Evolutionary conservation across 2,113 vertebrate species (phyloP).

Genomic region (Cricetomys ansorgei): DNA sequence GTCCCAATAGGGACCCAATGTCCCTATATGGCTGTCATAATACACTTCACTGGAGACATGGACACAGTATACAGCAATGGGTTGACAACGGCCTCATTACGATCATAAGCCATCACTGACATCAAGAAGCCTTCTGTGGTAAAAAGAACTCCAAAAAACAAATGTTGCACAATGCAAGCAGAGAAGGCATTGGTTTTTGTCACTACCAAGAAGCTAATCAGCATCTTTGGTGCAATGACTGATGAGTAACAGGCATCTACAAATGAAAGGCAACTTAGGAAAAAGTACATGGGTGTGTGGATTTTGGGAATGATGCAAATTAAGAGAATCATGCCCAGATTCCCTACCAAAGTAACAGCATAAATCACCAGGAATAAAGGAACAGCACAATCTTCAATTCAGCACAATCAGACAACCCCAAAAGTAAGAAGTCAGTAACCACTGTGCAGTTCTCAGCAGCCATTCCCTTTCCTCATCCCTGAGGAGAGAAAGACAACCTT

Average conservation of each 20-base stretch:
- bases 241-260: conserved; percentile 74
- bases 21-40: background rate
- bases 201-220: conserved; percentile 45
- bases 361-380: conserved; percentile 73
- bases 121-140: conserved; percentile 71
- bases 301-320: conserved; percentile 69
- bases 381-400: conserved; percentile 67
- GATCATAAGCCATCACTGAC: conserved; percentile 76
- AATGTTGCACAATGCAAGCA: conserved; percentile 61
- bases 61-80: conserved; percentile 60
- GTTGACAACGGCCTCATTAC: conserved; percentile 56
- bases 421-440: conserved; percentile 75
- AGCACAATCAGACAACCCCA: conserved; percentile 64
- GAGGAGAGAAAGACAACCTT: background rate
- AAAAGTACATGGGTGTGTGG: conserved; percentile 80
- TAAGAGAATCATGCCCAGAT: conserved; percentile 76
- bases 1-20: no score
- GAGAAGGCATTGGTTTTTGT: conserved; percentile 54
- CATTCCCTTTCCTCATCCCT: conserved; percentile 47
- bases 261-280: conserved; percentile 74
- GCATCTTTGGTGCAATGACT: conserved; percentile 67
- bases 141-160: conserved; percentile 65
- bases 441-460: conserved; percentile 33
- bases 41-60: conserved; percentile 64
- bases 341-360: conserved; percentile 66